Evolutionary conservation across 2,888 invertebrate genomes (phyloP), one percentile per base, ranked within the genome.

Genomic region (Digitonthophagus gazella): DNA sequence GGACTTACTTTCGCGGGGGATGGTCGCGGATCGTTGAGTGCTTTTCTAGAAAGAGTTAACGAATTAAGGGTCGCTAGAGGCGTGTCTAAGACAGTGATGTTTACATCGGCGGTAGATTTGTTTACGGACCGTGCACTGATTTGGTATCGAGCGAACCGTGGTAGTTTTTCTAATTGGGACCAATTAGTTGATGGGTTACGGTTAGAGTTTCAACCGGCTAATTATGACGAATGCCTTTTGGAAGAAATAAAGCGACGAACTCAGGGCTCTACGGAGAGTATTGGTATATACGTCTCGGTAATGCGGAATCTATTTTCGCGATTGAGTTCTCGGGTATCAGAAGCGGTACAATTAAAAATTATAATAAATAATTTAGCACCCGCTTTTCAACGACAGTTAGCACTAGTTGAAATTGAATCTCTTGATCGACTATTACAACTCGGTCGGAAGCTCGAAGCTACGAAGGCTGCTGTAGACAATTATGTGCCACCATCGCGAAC

Each of bases 191-290:
- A 15, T 3, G 58, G 55, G 20, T 66, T 72, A 54, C 64, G 70
- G 20, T 44, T 68, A 55, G 69, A 72, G 15, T 76, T 73, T 68
- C 70, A 69, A 57, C 72, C 73, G 0, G 18, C 58, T 6, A 71
- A 75, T 68, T 75, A 76, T 61, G 74, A 75, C 56, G 72, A 75
- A 16, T 67, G 58, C 11, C 66, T 76, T 6, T 72, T 73, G n/a
- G 74, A 76, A 14, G 75, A 76, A 67, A 73, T 76, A 20, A 66
- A 69, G 8, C 57, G 63, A n/a, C 67, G 77, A 2, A 72, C 73
- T 0, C 77, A 78, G 67, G 74, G 76, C 8, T 64, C 71, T 4
- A 69, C 74, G 44, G 77, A 78, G 66, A 63, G 70, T 2, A 71
- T 75, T 15, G 70, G 67, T 3, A 69, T 73, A 1, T 66, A 58